phyloP scores from a whole-genome alignment of 2,888 invertebrate species.

The Sepioteuthis lessoniana region DNA sequence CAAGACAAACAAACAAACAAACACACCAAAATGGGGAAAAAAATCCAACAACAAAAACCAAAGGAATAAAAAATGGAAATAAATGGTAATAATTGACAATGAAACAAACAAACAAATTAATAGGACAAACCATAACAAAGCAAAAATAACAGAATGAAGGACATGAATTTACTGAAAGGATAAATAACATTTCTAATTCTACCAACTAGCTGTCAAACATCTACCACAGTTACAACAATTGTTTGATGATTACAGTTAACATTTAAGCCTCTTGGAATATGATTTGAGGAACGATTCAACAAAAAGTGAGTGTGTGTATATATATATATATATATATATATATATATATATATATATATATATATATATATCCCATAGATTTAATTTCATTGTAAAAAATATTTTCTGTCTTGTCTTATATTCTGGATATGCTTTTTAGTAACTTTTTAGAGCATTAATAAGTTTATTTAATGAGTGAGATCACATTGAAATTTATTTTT shows the following conservation, averaged over 20 bases:
- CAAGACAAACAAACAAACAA: slow-evolving; percentile 38
- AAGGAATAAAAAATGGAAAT: background rate
- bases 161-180: background rate
- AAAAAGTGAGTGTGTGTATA: background rate
- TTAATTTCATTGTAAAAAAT: no score
- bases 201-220: background rate
- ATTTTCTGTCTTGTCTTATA: background rate
- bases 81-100: background rate
- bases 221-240: background rate
- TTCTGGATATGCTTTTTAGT: background rate
- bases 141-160: background rate
- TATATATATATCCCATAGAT: no score
- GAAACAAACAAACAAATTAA: background rate
- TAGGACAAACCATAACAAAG: background rate
- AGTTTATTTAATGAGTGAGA: no score
- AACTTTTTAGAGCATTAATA: background rate
- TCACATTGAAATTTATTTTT: no score
- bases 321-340: no score
- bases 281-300: background rate
- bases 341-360: no score
- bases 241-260: background rate
- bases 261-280: background rate
- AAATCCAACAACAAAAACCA: slow-evolving; percentile 4
- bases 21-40: slow-evolving; percentile 13
- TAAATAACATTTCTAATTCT: background rate